These are phyloP conservation scores for Aphis craccivora DNA, from an alignment of 1,140 invertebrate species.

Conservation along the genomic window DNA sequence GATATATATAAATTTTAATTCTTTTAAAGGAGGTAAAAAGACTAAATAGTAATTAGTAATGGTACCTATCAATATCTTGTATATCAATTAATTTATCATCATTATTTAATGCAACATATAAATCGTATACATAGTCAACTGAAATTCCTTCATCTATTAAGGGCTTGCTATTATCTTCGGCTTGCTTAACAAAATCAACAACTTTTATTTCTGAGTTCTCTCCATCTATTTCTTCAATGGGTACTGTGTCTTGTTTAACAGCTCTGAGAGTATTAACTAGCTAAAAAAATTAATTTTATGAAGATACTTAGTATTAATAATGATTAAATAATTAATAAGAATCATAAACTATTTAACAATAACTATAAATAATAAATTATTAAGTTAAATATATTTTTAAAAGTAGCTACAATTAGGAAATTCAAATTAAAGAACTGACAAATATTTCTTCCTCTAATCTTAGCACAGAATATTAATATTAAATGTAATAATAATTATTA, in stretches of 20 bases:
- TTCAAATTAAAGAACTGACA: too few species aligned
- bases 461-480: too few species aligned
- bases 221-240: constrained; percentile 1
- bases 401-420: too few species aligned
- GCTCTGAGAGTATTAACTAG: constrained; percentile 44
- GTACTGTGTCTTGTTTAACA: constrained; percentile 53
- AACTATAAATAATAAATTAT: not conserved
- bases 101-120: constrained; percentile 43
- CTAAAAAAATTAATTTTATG: constrained; percentile 21
- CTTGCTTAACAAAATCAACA: constrained; percentile 48
- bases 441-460: too few species aligned
- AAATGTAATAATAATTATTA: too few species aligned
- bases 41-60: not conserved
- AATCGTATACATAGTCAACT: constrained; percentile 46
- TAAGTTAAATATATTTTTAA: too few species aligned
- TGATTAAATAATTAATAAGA: not conserved
- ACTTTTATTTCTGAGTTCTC: constrained; percentile 32
- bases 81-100: constrained; percentile 43
- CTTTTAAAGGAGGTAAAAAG: not conserved
- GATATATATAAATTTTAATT: not conserved
- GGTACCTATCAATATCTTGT: constrained; percentile 55
- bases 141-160: constrained; percentile 54
- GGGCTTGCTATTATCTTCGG: not conserved
- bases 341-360: not conserved
- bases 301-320: not conserved